Base-by-base conservation (phyloP, 1,140 invertebrate species). In the Lepeophtheirus salmonis region DNA sequence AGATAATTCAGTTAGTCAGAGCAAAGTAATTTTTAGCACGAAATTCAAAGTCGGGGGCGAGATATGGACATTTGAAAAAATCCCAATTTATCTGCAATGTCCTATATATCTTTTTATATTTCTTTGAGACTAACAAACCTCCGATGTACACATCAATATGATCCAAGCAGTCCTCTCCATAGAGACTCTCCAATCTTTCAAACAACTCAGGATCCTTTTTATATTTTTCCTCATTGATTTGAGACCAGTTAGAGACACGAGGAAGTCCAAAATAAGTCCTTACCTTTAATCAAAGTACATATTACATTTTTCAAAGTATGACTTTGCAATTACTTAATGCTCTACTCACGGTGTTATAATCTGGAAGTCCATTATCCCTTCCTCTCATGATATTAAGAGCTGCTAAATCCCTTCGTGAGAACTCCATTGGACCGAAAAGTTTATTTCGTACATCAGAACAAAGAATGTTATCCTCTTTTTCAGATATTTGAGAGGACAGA, bases 301-400 rank as follows among this genome's bases (percentile, higher is more conserved):
- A n/a, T n/a, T n/a, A n/a, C n/a, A n/a, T n/a, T n/a, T n/a, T n/a
- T n/a, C n/a, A n/a, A n/a, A n/a, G n/a, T n/a, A n/a, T n/a, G n/a
- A n/a, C n/a, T n/a, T n/a, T n/a, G n/a, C n/a, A n/a, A n/a, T n/a
- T n/a, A n/a, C n/a, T n/a, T n/a, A n/a, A n/a, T n/a, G n/a, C n/a
- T n/a, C n/a, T 18, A 66, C 84, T 75, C 0, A 89, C 86, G 0
- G 88, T 90, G 69, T 98, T 98, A 70, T 97, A 98, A 72, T 97
- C 90, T 0, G 92, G 84, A 0, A 98, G 71, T 1, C 95, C 95
- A 67, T 96, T 97, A 68, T 98, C 94, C 17, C 94, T 74, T 1
- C 92, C 95, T 57, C 92, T 75, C 94, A 97, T 97, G 30, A 98
- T 97, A 65, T 96, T 97, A 3, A 95, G 72, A 0, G 91, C 90